phyloP scores from a whole-genome alignment of 2,888 invertebrate species.

The Tetheella fluctuosa region DNA sequence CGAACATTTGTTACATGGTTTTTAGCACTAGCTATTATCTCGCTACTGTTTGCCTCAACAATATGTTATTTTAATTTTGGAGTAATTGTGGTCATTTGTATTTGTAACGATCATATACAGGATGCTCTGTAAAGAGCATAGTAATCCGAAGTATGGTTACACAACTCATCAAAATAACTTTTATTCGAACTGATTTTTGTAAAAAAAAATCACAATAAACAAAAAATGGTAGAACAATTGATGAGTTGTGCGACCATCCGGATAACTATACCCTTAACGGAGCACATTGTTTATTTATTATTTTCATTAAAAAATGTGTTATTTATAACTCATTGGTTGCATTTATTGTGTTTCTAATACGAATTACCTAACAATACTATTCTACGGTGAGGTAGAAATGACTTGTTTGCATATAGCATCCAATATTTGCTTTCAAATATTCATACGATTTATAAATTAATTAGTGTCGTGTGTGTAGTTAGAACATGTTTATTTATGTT shows the following conservation, averaged over 20 bases:
- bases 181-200: too few relatives aligned
- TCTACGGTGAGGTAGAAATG: background rate
- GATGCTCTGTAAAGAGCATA: too few relatives aligned
- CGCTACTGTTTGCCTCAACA: background rate
- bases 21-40: background rate
- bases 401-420: background rate
- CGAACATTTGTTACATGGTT: slow-evolving; percentile 19
- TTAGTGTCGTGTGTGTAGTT: slow-evolving; percentile 39
- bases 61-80: background rate
- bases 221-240: too few relatives aligned
- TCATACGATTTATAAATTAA: background rate
- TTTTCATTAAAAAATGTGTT: background rate
- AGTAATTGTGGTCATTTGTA: background rate
- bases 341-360: slow-evolving; percentile 7
- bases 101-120: background rate
- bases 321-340: background rate
- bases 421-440: background rate
- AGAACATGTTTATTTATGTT: slow-evolving; percentile 38
- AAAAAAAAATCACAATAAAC: too few relatives aligned
- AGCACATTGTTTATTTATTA: background rate
- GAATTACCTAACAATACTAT: background rate
- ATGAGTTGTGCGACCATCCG: too few relatives aligned
- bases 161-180: too few relatives aligned
- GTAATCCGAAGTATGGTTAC: too few relatives aligned
- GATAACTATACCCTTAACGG: too few relatives aligned